A percentile compares a stretch with the other conserved stretches of the same genome.
Conservation (phyloP, 37 sponge, comb jelly and placozoan species). For the Agelas oroides region DNA sequence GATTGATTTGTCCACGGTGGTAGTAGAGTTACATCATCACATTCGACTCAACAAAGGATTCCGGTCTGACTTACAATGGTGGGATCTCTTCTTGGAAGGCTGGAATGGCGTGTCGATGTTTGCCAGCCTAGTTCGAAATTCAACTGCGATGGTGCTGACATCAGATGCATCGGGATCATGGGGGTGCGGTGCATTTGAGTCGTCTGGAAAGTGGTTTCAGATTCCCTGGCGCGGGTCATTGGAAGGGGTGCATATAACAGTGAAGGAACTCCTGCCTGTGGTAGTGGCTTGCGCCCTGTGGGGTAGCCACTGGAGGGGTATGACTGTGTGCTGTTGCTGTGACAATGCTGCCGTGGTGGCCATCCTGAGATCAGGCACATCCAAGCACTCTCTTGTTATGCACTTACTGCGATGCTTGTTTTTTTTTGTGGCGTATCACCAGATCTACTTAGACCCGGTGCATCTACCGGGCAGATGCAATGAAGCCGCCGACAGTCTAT, state of each 20-base stretch:
- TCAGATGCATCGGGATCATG: constrained; percentile 58
- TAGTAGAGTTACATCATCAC: constrained; percentile 10
- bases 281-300: constrained; percentile 37
- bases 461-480: constrained; percentile 28
- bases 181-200: constrained; percentile 52
- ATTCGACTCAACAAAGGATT: constrained; percentile 36
- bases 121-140: neutral
- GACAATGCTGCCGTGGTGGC: constrained; percentile 40
- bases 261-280: constrained; percentile 53
- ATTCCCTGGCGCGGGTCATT: constrained; percentile 21
- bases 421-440: constrained; percentile 33
- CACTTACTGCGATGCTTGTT: constrained; percentile 54
- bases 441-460: constrained; percentile 15
- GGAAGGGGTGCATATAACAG: constrained; percentile 14
- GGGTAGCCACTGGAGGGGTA: constrained; percentile 32
- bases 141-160: constrained; percentile 3
- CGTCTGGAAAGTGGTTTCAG: constrained; percentile 28
- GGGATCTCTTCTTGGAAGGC: constrained; percentile 22
- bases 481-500: constrained; percentile 26
- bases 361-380: constrained; percentile 20
- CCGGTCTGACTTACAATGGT: constrained; percentile 45
- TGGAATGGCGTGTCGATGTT: constrained; percentile 50
- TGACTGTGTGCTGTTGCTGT: neutral
- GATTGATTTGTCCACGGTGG: constrained; percentile 2
- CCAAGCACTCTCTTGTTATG: constrained; percentile 26